Evolutionary conservation across 30 jellyfish, hydroid and myxozoan species (phyloP).

Genomic region (Chironex yamaguchii): DNA sequence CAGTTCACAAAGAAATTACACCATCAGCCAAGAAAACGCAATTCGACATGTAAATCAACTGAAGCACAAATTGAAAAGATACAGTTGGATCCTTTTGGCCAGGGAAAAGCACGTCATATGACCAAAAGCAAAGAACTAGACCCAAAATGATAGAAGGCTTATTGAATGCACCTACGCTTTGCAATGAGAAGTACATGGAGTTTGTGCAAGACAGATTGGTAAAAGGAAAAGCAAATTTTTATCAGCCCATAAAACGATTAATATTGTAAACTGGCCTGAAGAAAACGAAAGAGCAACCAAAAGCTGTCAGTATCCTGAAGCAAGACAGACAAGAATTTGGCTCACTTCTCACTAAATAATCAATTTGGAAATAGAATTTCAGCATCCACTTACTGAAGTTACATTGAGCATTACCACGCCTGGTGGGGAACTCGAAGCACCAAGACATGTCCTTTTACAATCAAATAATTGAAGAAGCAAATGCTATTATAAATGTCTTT

Average conservation of each 20-base stretch:
- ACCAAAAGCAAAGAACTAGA: constrained; percentile 38
- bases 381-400: constrained; percentile 40
- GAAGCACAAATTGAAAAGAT: constrained; percentile 18
- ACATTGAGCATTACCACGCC: constrained; percentile 21
- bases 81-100: constrained; percentile 22
- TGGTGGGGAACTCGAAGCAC: constrained; percentile 8
- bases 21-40: constrained; percentile 38
- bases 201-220: constrained; percentile 23
- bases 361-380: constrained; percentile 24
- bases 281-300: background rate
- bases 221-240: constrained; percentile 16
- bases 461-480: background rate
- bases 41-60: constrained; percentile 9
- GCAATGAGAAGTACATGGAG: background rate
- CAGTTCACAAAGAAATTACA: constrained; percentile 48
- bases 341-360: background rate
- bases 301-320: no score
- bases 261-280: constrained; percentile 43
- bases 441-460: constrained; percentile 7
- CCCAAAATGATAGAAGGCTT: constrained; percentile 8
- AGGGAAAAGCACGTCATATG: constrained; percentile 37
- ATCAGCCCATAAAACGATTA: constrained; percentile 8
- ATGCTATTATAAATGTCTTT: constrained; percentile 1
- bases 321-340: constrained; percentile 63
- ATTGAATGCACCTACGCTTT: constrained; percentile 20